phyloP scores from a whole-genome alignment of 1,140 invertebrate genomes.

The Euwallacea similis region DNA sequence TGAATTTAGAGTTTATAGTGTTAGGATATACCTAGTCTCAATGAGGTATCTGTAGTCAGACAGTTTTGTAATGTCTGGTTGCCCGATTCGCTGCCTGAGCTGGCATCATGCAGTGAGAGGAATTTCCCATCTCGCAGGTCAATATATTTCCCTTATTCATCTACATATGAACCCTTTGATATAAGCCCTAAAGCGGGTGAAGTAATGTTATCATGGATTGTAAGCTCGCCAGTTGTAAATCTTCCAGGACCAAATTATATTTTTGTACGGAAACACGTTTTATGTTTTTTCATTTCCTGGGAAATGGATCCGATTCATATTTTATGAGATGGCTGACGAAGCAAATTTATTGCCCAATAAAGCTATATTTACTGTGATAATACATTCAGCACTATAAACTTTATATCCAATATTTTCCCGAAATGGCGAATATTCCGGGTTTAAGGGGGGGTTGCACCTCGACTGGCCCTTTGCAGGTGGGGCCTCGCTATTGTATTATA shows the following conservation, averaged over 20 bases:
- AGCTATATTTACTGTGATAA: slow-evolving; percentile 7
- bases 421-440: slow-evolving; percentile 25
- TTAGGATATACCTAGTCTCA: too few relatives aligned
- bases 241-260: slow-evolving; percentile 49
- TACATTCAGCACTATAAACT: slow-evolving; percentile 7
- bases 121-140: too few relatives aligned
- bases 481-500: slow-evolving; percentile 38
- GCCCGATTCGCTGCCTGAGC: too few relatives aligned
- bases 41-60: too few relatives aligned
- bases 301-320: slow-evolving; percentile 47
- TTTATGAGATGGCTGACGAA: slow-evolving; percentile 46
- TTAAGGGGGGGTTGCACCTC: slow-evolving; percentile 13
- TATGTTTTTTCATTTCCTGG: slow-evolving; percentile 43
- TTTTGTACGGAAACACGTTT: slow-evolving; percentile 48
- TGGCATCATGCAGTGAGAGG: too few relatives aligned
- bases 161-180: too few relatives aligned
- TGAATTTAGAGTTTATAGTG: too few relatives aligned
- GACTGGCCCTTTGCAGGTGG: slow-evolving; percentile 38
- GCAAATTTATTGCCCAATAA: slow-evolving; percentile 43
- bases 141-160: too few relatives aligned
- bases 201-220: slow-evolving; percentile 48
- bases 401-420: slow-evolving; percentile 7
- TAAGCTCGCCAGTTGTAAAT: slow-evolving; percentile 50
- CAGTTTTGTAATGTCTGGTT: too few relatives aligned
- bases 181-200: too few relatives aligned